Base-by-base conservation (phyloP, 2,888 invertebrate genomes). In the Scaptomyza reducta region DNA sequence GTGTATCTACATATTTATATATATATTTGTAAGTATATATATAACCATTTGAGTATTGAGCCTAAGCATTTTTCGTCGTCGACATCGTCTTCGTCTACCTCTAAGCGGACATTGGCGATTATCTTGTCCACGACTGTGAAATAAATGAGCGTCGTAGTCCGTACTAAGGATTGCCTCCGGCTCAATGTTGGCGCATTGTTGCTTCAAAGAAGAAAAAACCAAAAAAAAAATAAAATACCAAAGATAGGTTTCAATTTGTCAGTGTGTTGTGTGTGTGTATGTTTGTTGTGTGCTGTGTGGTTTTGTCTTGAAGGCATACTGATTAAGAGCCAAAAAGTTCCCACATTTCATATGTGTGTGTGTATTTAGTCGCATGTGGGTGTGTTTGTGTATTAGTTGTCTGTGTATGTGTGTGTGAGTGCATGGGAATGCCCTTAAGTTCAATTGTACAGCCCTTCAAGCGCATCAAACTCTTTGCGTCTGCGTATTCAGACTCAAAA, bases 41-140 rank as follows among this genome's bases (percentile, higher is more conserved):
- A 50, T 68, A 45, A 49, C 64, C 60, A 73, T 72, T 59, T 68
- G 59, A 10, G 62, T 60, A 62, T 65, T 75, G 71, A 47, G 58
- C 46, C 76, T 70, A 61, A 70, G 47, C 70, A 75, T 40, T 73
- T 74, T 72, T 40, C 60, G 47, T 69, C 53, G 54, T 50, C 50
- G 27, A 53, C 67, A 18, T 42, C 70, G 14, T 44, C 49, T 18
- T 65, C 61, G 44, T 84, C 68, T 87, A 74, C 78, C 87, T 83
- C 77, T 76, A 85, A 88, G 87, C 88, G 84, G 84, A 85, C 84
- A 85, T 85, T 88, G 84, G 87, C 84, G 84, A 85, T 85, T 85
- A 85, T 85, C 88, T 85, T 85, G 84, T 85, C 84, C 84, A 85
- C 84, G 84, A 85, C 84, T 85, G 88, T 86, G 84, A 88, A 85